phyloP scores from a whole-genome alignment of 2,888 invertebrate species.

The Euplagia quadripunctaria region DNA sequence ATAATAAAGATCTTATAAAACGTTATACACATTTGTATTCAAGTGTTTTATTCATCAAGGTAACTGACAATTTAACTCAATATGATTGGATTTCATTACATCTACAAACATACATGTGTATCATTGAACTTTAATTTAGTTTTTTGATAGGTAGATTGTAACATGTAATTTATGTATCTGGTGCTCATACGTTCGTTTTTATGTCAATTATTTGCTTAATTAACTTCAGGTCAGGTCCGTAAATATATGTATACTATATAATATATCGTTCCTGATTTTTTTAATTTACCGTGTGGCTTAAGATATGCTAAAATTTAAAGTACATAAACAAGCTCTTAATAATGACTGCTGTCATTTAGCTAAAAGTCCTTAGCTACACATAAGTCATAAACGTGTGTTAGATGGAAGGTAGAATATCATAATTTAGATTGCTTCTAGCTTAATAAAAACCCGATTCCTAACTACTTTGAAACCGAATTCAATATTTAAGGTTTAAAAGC shows the following conservation, averaged over 20 bases:
- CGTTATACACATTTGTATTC: not conserved
- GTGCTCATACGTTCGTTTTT: slow-evolving; percentile 32
- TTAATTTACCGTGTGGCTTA: not conserved
- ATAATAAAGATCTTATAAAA: not conserved
- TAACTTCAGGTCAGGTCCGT: not conserved
- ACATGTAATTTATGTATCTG: slow-evolving; percentile 62
- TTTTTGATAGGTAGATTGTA: slow-evolving; percentile 66
- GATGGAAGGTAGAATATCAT: not conserved
- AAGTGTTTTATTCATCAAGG: not conserved
- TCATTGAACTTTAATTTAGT: slow-evolving; percentile 22
- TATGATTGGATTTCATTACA: slow-evolving; percentile 4
- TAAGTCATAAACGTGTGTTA: no score
- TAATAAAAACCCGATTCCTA: not conserved
- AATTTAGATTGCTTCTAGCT: not conserved
- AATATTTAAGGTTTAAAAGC: not conserved
- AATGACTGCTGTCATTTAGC: not conserved
- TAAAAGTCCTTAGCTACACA: not conserved
- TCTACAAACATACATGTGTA: not conserved
- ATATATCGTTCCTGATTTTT: not conserved
- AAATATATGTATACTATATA: no score
- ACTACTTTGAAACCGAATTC: not conserved
- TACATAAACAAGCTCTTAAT: no score
- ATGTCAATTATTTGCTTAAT: slow-evolving; percentile 53
- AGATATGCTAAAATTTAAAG: no score
- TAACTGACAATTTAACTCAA: not conserved